Evolutionary conservation across 2,888 invertebrate species (phyloP).

Genomic region (Eretmocerus hayati): DNA sequence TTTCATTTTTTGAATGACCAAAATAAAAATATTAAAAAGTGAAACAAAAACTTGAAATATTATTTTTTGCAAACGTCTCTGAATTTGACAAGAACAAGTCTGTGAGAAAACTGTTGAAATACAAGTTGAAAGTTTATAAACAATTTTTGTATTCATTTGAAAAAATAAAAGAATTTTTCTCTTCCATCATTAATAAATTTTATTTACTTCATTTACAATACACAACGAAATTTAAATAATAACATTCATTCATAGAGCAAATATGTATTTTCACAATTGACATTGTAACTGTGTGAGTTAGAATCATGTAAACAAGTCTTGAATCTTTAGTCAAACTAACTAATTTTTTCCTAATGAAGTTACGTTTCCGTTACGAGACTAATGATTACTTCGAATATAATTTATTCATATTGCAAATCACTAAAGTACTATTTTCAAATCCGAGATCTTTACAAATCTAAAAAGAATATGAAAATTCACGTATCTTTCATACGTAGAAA

Average conservation of each 20-base stretch:
- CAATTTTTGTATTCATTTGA: conserved; percentile 2
- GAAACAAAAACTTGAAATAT: no score
- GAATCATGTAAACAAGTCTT: neutral
- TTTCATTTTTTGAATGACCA: no score
- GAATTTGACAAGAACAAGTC: neutral
- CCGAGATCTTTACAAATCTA: conserved; percentile 1
- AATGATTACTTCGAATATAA: no score
- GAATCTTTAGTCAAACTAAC: conserved; percentile 21
- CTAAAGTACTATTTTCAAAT: neutral
- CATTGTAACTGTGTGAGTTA: neutral
- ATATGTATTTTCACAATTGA: conserved; percentile 15
- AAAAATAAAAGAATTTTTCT: conserved; percentile 11
- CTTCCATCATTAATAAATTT: conserved; percentile 12
- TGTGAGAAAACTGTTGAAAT: neutral
- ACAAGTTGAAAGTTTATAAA: conserved; percentile 14
- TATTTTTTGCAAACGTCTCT: no score
- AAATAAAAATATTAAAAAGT: no score
- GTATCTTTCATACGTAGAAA: neutral
- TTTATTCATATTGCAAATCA: no score
- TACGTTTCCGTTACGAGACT: no score
- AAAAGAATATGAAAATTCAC: neutral
- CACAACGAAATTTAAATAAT: conserved; percentile 15
- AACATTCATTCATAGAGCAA: conserved; percentile 13
- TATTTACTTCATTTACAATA: conserved; percentile 17
- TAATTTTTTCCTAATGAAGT: neutral